Conservation (phyloP, 1,140 invertebrate genomes). For the Oedothorax gibbosus region DNA sequence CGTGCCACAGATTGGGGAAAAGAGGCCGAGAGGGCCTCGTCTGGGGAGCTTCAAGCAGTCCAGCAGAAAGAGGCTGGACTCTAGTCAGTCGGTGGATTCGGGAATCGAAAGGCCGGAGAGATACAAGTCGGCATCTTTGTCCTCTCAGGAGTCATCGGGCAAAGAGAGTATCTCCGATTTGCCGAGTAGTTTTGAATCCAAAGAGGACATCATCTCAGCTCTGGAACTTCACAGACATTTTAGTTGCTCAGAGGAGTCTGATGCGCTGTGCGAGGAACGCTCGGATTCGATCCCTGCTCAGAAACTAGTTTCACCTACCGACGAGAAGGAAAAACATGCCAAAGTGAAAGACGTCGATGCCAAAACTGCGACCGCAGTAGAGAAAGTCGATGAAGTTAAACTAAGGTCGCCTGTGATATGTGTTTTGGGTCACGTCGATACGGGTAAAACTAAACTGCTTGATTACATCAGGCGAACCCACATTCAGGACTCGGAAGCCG, state of each 20-base stretch:
- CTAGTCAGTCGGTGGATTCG: slow-evolving; percentile 54
- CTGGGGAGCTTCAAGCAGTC: slow-evolving; percentile 2
- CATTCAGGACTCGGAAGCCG: slow-evolving; percentile 98
- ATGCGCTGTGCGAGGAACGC: background rate
- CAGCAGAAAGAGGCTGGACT: slow-evolving; percentile 49
- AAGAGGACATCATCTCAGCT: background rate
- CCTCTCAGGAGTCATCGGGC: slow-evolving; percentile 36
- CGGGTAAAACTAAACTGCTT: slow-evolving; percentile 99
- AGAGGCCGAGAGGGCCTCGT: slow-evolving; percentile 16
- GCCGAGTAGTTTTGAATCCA: slow-evolving; percentile 41
- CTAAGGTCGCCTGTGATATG: slow-evolving; percentile 96
- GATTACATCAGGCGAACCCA: slow-evolving; percentile 89
- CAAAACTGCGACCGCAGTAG: slow-evolving; percentile 84
- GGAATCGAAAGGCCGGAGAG: slow-evolving; percentile 52
- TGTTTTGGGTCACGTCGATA: slow-evolving; percentile 98
- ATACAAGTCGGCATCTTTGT: slow-evolving; percentile 45
- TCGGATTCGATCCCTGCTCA: background rate
- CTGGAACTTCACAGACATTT: background rate
- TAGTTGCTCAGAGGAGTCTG: slow-evolving; percentile 41
- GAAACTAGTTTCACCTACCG: background rate
- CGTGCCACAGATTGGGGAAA: slow-evolving; percentile 75
- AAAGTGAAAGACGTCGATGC: slow-evolving; percentile 71
- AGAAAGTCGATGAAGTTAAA: slow-evolving; percentile 72
- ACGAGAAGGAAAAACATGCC: slow-evolving; percentile 5
- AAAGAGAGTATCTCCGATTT: slow-evolving; percentile 30